phyloP scores from a whole-genome alignment of 2,797 vertebrate species.

The Enteromius fasciolatus region DNA sequence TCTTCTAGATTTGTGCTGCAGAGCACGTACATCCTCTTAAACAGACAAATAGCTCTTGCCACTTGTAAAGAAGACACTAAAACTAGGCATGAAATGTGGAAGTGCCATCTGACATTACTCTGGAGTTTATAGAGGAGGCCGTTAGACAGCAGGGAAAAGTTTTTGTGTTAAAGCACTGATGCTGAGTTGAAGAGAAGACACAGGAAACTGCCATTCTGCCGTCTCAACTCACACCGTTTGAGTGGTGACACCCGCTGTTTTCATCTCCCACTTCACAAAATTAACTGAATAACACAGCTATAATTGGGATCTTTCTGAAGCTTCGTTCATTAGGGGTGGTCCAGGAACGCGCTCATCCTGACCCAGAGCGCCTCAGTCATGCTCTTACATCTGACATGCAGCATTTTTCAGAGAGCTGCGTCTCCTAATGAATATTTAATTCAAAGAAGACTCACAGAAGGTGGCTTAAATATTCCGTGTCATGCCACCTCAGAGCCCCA shows the following conservation, averaged over 20 bases:
- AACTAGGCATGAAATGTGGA: conserved; percentile 22
- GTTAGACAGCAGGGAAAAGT: conserved; percentile 4
- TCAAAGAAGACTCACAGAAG: neutral
- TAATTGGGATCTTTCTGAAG: conserved; percentile 13
- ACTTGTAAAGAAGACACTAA: neutral
- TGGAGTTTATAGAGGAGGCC: conserved; percentile 5
- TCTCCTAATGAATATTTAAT: conserved; percentile 27
- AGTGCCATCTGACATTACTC: neutral
- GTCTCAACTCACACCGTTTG: neutral
- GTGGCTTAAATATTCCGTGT: conserved; percentile 24
- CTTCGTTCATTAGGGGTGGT: neutral
- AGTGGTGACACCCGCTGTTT: neutral
- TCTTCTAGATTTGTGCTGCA: neutral
- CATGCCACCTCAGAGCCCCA: neutral
- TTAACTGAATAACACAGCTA: neutral
- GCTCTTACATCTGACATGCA: conserved; percentile 11
- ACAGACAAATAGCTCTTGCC: conserved; percentile 1
- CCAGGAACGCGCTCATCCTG: neutral
- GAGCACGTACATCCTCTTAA: conserved; percentile 13
- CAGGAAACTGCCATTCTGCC: neutral
- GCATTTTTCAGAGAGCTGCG: neutral
- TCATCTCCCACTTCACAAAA: neutral
- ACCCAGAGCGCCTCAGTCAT: neutral
- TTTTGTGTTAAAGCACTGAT: neutral
- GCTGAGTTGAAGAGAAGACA: neutral